Conservation (phyloP, 37 sponge, comb jelly and placozoan species). For the Diacarnus erythraeanus region DNA sequence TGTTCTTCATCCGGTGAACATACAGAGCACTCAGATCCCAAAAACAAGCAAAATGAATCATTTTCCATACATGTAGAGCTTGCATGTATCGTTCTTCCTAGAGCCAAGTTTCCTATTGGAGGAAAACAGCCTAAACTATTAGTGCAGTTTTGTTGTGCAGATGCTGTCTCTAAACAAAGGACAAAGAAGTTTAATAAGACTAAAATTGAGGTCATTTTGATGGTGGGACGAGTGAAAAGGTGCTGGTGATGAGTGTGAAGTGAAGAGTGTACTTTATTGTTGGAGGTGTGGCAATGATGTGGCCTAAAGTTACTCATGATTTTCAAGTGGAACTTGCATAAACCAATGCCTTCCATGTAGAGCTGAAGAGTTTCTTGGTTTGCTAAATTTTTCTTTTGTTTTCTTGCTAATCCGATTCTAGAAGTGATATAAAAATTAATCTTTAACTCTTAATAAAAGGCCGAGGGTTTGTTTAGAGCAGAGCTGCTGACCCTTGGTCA, state of each 20-base stretch:
- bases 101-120: constrained; percentile 52
- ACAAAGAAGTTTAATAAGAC: not conserved
- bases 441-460: too few relatives aligned
- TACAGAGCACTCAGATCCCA: not conserved
- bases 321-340: too few relatives aligned
- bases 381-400: too few relatives aligned
- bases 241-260: not conserved
- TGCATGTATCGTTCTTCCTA: constrained; percentile 23
- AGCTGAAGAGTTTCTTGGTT: too few relatives aligned
- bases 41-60: not conserved
- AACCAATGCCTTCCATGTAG: too few relatives aligned
- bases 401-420: too few relatives aligned
- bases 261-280: not conserved
- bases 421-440: too few relatives aligned
- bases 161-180: not conserved
- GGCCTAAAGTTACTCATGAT: too few relatives aligned
- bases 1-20: constrained; percentile 5
- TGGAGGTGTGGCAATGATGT: not conserved
- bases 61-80: constrained; percentile 26
- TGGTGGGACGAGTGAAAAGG: not conserved
- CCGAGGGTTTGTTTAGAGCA: too few relatives aligned
- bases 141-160: constrained; percentile 12
- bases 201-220: not conserved
- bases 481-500: too few relatives aligned
- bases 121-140: constrained; percentile 47